Conservation (phyloP, 2,888 invertebrate genomes). For the Carpatolechia fugitivella region DNA sequence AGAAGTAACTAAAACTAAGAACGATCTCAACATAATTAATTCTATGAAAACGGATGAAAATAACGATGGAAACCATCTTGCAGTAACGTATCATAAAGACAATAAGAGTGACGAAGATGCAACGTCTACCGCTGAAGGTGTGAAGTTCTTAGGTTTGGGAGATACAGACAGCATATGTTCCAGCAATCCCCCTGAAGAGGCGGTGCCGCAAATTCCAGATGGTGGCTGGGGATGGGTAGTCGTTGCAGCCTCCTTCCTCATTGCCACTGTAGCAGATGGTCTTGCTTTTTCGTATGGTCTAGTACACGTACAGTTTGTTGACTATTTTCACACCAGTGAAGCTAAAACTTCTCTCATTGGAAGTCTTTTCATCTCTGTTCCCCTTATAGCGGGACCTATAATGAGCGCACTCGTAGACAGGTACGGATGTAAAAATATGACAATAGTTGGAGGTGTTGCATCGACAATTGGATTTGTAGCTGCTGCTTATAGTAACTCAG, state of each 20-base stretch:
- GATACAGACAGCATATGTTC: conserved; percentile 74
- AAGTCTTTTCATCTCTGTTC: conserved; percentile 93
- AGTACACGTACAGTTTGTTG: conserved; percentile 87
- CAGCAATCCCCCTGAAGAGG: conserved; percentile 47
- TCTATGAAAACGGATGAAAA: conserved; percentile 58
- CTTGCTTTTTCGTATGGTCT: conserved; percentile 96
- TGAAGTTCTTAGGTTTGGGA: conserved; percentile 74
- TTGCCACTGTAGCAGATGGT: conserved; percentile 95
- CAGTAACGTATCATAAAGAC: conserved; percentile 52
- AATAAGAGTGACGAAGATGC: conserved; percentile 62
- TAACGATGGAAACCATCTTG: conserved; percentile 43
- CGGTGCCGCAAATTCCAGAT: conserved; percentile 84
- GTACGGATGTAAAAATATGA: conserved; percentile 89
- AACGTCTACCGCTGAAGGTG: conserved; percentile 68
- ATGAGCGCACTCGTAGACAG: conserved; percentile 92
- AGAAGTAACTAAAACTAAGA: conserved; percentile 43
- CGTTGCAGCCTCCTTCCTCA: conserved; percentile 89
- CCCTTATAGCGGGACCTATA: conserved; percentile 89
- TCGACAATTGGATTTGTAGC: conserved; percentile 88
- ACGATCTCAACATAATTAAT: conserved; percentile 63
- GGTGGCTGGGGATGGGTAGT: conserved; percentile 97
- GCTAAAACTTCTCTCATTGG: conserved; percentile 94
- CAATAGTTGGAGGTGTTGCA: conserved; percentile 84
- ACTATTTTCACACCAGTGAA: conserved; percentile 87
- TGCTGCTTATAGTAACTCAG: conserved; percentile 84